A percentile compares a stretch with the other conserved stretches of the same genome.
These are phyloP conservation scores for Oxyura jamaicensis DNA, from an alignment of 2,113 vertebrate genomes.

Conservation along the genomic window DNA sequence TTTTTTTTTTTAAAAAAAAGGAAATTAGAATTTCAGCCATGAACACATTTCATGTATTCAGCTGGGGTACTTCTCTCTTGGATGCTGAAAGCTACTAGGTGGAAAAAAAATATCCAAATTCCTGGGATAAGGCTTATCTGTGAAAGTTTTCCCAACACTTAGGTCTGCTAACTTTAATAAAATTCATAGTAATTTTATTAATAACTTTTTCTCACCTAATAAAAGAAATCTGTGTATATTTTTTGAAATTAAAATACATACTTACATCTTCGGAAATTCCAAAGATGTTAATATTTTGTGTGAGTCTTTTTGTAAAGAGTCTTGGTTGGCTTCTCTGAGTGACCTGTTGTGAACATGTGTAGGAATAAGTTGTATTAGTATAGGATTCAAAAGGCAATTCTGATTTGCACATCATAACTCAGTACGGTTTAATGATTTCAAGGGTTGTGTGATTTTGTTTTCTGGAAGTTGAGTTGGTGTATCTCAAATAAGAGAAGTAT, in stretches of 20 bases:
- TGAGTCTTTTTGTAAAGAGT: background rate
- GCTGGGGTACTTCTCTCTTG: background rate
- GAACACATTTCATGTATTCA: background rate
- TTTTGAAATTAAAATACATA: background rate
- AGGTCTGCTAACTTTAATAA: background rate
- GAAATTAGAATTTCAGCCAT: background rate
- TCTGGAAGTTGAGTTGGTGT: background rate
- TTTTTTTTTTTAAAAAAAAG: too few species aligned
- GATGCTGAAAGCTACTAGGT: background rate
- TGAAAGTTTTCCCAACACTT: background rate
- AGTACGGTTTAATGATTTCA: background rate
- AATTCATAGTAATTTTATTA: background rate
- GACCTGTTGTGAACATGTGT: background rate
- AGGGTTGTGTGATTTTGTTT: background rate
- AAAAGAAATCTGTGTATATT: background rate
- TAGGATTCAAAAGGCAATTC: background rate
- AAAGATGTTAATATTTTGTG: background rate
- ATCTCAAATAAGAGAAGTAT: background rate
- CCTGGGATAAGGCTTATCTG: background rate
- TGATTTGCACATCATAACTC: too few species aligned
- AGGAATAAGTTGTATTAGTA: background rate
- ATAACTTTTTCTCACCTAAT: background rate
- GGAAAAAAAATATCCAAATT: background rate
- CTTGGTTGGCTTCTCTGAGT: background rate
- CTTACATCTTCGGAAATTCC: background rate